Conservation (phyloP, 1,140 invertebrate species). For the Spodoptera frugiperda region DNA sequence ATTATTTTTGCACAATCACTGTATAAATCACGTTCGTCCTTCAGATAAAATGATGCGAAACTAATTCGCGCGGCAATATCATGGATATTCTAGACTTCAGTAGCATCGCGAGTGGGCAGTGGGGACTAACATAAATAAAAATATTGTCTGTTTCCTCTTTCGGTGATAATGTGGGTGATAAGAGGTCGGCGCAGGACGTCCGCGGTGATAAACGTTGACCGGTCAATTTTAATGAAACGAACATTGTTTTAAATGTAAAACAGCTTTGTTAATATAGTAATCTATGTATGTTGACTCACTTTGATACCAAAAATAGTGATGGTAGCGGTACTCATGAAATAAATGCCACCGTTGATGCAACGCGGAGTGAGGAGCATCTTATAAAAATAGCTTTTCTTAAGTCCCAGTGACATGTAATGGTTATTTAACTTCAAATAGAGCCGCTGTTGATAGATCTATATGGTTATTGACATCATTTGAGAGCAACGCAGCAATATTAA, state of each 20-base stretch:
- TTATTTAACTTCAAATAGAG: neutral
- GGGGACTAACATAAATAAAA: constrained; percentile 78
- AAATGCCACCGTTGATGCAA: constrained; percentile 19
- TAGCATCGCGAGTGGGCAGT: constrained; percentile 56
- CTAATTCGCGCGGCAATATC: constrained; percentile 65
- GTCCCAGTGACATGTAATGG: neutral
- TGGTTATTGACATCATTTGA: constrained; percentile 31
- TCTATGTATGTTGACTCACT: constrained; percentile 30
- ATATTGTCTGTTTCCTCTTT: constrained; percentile 77
- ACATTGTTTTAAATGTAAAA: constrained; percentile 49
- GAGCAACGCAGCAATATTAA: constrained; percentile 3
- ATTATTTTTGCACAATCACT: constrained; percentile 14
- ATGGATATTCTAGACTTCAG: constrained; percentile 69
- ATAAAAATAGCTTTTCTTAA: constrained; percentile 23
- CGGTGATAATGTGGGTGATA: constrained; percentile 71
- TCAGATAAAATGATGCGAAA: constrained; percentile 55
- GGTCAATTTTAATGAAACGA: constrained; percentile 67
- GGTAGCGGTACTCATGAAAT: constrained; percentile 8
- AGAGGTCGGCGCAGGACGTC: constrained; percentile 67
- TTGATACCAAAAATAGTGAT: constrained; percentile 37
- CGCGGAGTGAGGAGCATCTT: neutral
- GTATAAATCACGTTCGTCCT: constrained; percentile 53
- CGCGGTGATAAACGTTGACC: constrained; percentile 75
- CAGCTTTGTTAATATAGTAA: constrained; percentile 37
- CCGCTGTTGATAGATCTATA: constrained; percentile 13